phyloP scores from a whole-genome alignment of 2,888 invertebrate species.

The Epinotia bilunana region DNA sequence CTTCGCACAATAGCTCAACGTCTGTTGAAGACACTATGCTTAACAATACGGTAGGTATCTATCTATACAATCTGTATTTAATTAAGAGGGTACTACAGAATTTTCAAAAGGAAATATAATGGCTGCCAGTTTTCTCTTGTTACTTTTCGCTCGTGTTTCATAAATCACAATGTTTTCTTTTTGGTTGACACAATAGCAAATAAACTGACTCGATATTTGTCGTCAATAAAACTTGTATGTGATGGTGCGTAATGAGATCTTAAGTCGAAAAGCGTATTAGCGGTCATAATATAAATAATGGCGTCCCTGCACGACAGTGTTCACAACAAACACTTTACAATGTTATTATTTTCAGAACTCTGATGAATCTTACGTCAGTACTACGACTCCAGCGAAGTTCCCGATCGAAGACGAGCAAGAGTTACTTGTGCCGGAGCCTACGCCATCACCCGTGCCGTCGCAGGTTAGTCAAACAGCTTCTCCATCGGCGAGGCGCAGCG shows the following conservation, averaged over 20 bases:
- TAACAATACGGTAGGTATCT: constrained; percentile 68
- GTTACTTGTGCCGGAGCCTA: constrained; percentile 64
- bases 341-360: constrained; percentile 64
- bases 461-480: constrained; percentile 59
- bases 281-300: neutral
- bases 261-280: neutral
- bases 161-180: neutral
- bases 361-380: constrained; percentile 79
- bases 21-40: constrained; percentile 65
- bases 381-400: constrained; percentile 79
- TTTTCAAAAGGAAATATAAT: too few relatives aligned
- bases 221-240: neutral
- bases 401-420: constrained; percentile 79
- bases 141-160: neutral
- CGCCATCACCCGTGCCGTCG: constrained; percentile 77
- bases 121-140: neutral
- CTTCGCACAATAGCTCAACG: constrained; percentile 74
- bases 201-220: too few relatives aligned
- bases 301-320: neutral
- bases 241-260: neutral
- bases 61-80: neutral
- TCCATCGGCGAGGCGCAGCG: neutral
- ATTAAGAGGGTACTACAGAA: too few relatives aligned
- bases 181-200: too few relatives aligned
- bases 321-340: neutral